These are phyloP conservation scores for Protobothrops mucrosquamatus DNA, from an alignment of 2,113 vertebrate genomes.

Conservation along the genomic window DNA sequence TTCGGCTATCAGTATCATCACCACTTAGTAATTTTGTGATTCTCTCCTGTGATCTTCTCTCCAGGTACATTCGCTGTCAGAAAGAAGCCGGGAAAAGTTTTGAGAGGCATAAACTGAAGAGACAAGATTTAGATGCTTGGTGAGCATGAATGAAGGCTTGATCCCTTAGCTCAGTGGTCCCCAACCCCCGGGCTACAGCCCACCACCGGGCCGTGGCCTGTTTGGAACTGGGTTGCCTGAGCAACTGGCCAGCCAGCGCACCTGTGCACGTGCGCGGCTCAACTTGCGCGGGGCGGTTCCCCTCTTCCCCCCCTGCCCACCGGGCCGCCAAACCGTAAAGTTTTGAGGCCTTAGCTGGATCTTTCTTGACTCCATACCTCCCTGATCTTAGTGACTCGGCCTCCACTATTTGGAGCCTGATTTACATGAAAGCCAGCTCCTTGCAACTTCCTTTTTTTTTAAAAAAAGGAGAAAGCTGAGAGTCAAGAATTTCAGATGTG, in stretches of 20 bases:
- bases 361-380: not conserved
- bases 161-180: not conserved
- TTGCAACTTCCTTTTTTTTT: not conserved
- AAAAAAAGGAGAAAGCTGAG: too few species aligned
- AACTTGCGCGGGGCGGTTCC: too few species aligned
- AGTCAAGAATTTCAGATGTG: not conserved
- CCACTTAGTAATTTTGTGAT: too few species aligned
- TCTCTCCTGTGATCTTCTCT: not conserved
- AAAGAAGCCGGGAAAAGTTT: constrained; percentile 88
- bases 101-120: constrained; percentile 92
- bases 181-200: too few species aligned
- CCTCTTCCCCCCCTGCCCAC: too few species aligned
- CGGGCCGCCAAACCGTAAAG: too few species aligned
- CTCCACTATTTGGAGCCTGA: too few species aligned
- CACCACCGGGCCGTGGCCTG: not conserved
- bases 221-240: not conserved
- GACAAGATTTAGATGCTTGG: constrained; percentile 93
- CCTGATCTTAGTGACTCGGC: not conserved
- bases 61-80: constrained; percentile 95
- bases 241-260: too few species aligned
- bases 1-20: too few species aligned
- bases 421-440: too few species aligned
- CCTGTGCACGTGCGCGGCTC: too few species aligned
- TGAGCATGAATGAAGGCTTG: constrained; percentile 46
- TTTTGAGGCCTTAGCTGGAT: too few species aligned